Evolutionary conservation across 2,113 vertebrate genomes (phyloP), one percentile per base, ranked within the genome.

Genomic region (Rousettus leschenaultii): DNA sequence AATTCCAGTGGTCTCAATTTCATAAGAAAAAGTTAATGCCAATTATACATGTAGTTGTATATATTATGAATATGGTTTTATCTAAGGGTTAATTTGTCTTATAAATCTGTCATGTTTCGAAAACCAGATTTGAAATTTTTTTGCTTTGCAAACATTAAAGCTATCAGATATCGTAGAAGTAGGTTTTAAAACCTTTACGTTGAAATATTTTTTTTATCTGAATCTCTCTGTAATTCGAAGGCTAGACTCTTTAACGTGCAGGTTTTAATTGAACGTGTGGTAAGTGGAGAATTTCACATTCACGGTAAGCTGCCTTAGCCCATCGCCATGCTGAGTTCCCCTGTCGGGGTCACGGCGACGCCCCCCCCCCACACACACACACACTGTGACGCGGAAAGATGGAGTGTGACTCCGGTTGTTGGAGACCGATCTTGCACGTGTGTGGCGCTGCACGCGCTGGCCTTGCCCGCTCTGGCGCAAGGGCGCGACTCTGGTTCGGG

Each of bases 341-440:
- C 26, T 48, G 26, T 35, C 24, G 8, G 74, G 75, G 40, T 43
- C 74, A 14, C 48, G 15, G 13, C 0, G 48, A 15, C 48, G 10
- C 48, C 14, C 48, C 48, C 51, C 45, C 6, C n/a, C n/a, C 5
- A 18, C 10, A 13, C 51, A n/a, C n/a, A n/a, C n/a, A n/a, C n/a
- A 0, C 28, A 0, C 10, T 15, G 38, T 26, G 3, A 8, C 2
- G 1, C 0, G 16, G 13, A 15, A 19, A 16, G 43, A 11, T 0
- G 38, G 9, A 2, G 28, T 2, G 7, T 19, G 45, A 3, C 59
- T 75, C 53, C 3, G n/a, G 8, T 55, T 0, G 0, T 0, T 61
- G 28, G n/a, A 53, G 48, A 24, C 28, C 4, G 1, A 21, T 30
- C 55, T 40, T n/a, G n/a, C n/a, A n/a, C n/a, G n/a, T n/a, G n/a